A percentile compares a stretch with the other conserved stretches of the same genome.
phyloP scores from a whole-genome alignment of 2,113 vertebrate species.

The Nipponia nippon region DNA sequence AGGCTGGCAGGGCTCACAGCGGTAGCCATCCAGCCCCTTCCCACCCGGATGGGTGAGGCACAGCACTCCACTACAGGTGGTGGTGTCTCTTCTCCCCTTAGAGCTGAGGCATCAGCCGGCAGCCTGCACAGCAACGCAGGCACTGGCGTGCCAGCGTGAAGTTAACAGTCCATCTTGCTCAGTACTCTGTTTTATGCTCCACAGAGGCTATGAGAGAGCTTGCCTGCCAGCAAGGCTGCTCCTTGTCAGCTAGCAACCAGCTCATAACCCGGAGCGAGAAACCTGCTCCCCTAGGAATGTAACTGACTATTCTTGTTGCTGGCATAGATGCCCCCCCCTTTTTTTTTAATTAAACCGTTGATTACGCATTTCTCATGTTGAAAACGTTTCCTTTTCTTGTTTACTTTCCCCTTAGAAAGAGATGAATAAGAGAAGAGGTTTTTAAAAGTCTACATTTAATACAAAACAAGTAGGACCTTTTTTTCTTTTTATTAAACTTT shows the following conservation, averaged over 20 bases:
- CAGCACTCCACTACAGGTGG: rapidly evolving
- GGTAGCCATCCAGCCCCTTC: neutral
- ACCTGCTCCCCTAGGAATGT: rapidly evolving
- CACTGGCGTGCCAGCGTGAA: rapidly evolving
- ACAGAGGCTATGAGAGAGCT: neutral
- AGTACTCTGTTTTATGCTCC: neutral
- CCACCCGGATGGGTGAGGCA: neutral
- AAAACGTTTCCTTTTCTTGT: neutral
- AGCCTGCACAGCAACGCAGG: rapidly evolving
- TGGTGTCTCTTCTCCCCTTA: neutral
- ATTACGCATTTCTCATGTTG: neutral
- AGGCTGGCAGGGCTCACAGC: neutral
- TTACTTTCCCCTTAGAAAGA: neutral
- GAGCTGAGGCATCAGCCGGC: neutral
- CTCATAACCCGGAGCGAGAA: neutral
- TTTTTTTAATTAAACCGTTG: neutral
- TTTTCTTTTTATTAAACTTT: neutral
- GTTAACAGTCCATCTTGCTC: neutral
- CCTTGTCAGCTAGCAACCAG: neutral
- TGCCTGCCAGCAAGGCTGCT: neutral
- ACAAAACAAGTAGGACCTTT: neutral
- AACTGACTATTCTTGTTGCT: neutral
- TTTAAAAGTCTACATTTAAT: neutral
- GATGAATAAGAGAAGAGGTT: neutral
- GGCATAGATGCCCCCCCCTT: no score